Conservation (phyloP, 2,797 vertebrate species). For the Rhynchonycteris naso region DNA sequence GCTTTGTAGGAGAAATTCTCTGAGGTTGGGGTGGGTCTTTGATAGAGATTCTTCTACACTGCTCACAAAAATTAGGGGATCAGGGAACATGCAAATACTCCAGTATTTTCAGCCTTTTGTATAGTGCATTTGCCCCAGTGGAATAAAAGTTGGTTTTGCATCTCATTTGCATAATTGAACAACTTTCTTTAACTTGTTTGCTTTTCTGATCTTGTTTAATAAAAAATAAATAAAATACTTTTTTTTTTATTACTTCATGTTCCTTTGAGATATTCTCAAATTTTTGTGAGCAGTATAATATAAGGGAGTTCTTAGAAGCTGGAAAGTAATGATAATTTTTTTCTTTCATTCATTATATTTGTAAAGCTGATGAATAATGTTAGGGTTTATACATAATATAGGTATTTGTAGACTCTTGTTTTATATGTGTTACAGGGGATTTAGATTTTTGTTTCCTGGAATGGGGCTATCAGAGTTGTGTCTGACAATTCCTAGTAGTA, state of each 20-base stretch:
- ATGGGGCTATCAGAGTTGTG: not conserved
- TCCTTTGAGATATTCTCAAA: too few relatives aligned
- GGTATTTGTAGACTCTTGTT: not conserved
- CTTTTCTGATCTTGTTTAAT: too few relatives aligned
- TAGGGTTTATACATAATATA: not conserved
- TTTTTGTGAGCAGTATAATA: not conserved
- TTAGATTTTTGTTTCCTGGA: constrained; percentile 36
- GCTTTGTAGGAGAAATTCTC: not conserved
- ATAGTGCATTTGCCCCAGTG: too few relatives aligned
- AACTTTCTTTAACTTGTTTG: too few relatives aligned
- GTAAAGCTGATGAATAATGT: not conserved
- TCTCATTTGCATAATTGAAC: too few relatives aligned
- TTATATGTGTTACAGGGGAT: not conserved
- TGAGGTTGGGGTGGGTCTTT: not conserved
- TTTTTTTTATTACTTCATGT: too few relatives aligned
- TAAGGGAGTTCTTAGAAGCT: not conserved
- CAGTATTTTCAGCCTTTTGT: too few relatives aligned
- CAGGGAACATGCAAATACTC: too few relatives aligned
- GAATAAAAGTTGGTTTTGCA: too few relatives aligned
- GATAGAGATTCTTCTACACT: not conserved
- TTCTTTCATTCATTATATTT: not conserved
- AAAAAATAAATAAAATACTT: too few relatives aligned
- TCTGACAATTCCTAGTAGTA: not conserved
- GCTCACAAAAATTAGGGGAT: too few relatives aligned
- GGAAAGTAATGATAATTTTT: constrained; percentile 22